phyloP scores from a whole-genome alignment of 2,113 vertebrate genomes.

The Casuarius casuarius region DNA sequence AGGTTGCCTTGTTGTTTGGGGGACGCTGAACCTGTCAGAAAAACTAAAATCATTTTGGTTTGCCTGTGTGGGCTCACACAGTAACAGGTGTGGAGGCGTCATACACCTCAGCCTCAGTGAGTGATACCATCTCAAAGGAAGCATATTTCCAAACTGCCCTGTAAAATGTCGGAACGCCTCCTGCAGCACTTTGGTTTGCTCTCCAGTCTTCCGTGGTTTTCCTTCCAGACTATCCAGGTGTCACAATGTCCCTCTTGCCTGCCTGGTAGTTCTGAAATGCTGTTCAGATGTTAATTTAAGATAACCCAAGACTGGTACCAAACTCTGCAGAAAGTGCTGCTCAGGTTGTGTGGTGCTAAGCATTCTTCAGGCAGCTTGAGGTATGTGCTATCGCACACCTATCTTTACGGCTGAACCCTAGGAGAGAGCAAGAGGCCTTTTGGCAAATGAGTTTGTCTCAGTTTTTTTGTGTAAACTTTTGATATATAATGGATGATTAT shows the following conservation, averaged over 20 bases:
- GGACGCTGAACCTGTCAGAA: not conserved
- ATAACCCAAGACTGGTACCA: not conserved
- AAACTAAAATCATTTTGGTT: not conserved
- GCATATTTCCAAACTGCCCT: not conserved
- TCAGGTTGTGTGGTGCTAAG: not conserved
- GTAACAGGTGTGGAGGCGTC: fast-evolving
- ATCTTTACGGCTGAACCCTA: not conserved
- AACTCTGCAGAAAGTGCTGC: not conserved
- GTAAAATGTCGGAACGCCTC: not conserved
- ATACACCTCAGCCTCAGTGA: not conserved
- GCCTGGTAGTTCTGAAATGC: not conserved
- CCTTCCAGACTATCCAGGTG: not conserved
- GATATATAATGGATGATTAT: not conserved
- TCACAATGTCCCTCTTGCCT: no score
- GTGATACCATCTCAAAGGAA: not conserved
- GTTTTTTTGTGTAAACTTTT: not conserved
- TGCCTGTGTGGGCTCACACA: not conserved
- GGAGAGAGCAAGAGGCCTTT: not conserved
- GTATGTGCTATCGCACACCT: not conserved
- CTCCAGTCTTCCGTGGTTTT: not conserved
- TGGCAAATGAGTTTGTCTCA: not conserved
- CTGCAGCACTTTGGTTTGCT: not conserved
- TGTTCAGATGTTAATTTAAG: not conserved
- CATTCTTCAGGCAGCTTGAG: not conserved
- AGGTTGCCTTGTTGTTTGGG: not conserved